phyloP scores from a whole-genome alignment of 2,888 invertebrate genomes.

The Globia sparganii region DNA sequence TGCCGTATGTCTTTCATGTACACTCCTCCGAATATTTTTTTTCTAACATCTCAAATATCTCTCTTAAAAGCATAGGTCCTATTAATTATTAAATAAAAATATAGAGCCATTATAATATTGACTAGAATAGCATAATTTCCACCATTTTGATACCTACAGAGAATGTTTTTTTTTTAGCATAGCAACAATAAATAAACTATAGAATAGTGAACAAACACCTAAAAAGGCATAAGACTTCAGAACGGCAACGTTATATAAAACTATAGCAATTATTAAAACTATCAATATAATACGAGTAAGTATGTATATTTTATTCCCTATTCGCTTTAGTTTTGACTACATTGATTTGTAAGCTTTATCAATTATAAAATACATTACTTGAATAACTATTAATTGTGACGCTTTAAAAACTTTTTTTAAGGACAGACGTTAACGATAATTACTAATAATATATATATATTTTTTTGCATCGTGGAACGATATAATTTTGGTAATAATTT shows the following conservation, averaged over 20 bases:
- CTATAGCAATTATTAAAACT: slow-evolving; percentile 48
- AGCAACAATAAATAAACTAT: slow-evolving; percentile 54
- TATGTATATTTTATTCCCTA: slow-evolving; percentile 4
- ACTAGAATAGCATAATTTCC: slow-evolving; percentile 12
- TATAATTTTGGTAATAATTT: slow-evolving; percentile 16
- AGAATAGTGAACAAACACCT: slow-evolving; percentile 37
- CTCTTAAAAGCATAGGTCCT: not conserved
- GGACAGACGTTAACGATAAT: slow-evolving; percentile 16
- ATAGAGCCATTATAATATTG: not conserved
- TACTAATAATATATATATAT: not conserved
- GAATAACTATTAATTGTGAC: not conserved
- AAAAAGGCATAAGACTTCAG: slow-evolving; percentile 60
- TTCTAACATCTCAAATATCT: not conserved
- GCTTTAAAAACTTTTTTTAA: slow-evolving; percentile 3
- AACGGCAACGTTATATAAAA: slow-evolving; percentile 57
- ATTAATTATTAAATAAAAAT: not conserved
- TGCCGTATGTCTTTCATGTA: slow-evolving; percentile 10
- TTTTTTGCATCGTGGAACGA: slow-evolving; percentile 19
- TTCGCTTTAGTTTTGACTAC: slow-evolving; percentile 10
- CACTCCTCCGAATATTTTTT: not conserved
- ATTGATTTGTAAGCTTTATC: not conserved
- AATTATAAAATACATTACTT: not conserved
- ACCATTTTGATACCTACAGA: not conserved
- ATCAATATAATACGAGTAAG: slow-evolving; percentile 8
- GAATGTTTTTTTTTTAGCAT: not conserved